Conservation (phyloP, 2,888 invertebrate species). For the Holacanthella duospinosa region DNA sequence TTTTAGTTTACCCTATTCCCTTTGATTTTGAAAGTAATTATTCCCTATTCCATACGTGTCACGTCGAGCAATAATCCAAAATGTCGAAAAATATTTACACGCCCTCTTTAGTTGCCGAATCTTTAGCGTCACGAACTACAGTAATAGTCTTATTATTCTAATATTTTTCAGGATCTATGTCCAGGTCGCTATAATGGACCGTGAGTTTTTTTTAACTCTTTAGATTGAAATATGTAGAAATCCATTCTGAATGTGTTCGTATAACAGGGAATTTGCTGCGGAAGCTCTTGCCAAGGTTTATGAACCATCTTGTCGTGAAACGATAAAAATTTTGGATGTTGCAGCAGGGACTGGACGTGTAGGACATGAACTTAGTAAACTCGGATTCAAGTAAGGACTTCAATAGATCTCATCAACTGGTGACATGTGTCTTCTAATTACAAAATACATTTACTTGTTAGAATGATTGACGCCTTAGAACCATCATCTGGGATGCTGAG, state of each 20-base stretch:
- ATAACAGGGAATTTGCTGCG: constrained; percentile 37
- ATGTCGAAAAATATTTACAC: too few species aligned
- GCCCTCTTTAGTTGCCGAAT: too few species aligned
- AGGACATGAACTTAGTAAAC: constrained; percentile 37
- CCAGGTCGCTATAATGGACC: constrained; percentile 40
- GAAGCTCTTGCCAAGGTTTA: constrained; percentile 37
- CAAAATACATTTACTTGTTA: constrained; percentile 6
- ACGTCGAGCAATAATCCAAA: too few species aligned
- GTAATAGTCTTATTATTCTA: not conserved
- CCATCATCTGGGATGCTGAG: constrained; percentile 41
- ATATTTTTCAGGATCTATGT: constrained; percentile 19
- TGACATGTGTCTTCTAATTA: not conserved
- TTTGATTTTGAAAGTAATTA: too few species aligned
- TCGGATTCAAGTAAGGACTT: constrained; percentile 34
- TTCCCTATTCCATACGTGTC: too few species aligned
- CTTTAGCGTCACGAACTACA: too few species aligned
- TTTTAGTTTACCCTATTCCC: too few species aligned
- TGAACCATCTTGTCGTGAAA: constrained; percentile 19
- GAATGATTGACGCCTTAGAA: constrained; percentile 40
- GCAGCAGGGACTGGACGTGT: constrained; percentile 43
- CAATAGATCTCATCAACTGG: too few species aligned
- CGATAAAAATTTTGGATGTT: constrained; percentile 40
- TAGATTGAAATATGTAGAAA: too few species aligned
- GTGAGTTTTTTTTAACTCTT: not conserved
- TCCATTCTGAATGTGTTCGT: not conserved